These are phyloP conservation scores for Mormyrus lacerda DNA, from an alignment of 2,113 vertebrate species.

Conservation along the genomic window DNA sequence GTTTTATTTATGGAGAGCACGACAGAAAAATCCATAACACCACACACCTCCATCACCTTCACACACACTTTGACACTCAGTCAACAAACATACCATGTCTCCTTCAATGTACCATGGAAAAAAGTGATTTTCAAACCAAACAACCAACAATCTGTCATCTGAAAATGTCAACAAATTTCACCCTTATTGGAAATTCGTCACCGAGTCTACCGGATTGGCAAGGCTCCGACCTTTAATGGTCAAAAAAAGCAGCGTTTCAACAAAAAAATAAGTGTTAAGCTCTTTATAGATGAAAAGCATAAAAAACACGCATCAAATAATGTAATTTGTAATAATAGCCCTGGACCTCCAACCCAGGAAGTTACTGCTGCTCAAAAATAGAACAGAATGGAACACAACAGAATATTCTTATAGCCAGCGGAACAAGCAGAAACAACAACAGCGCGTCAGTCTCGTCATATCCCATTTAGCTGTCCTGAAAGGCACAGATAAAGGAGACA, in stretches of 20 bases:
- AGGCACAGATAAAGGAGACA: background rate
- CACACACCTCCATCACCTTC: background rate
- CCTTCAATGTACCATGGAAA: background rate
- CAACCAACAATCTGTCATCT: slow-evolving; percentile 3
- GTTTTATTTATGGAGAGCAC: background rate
- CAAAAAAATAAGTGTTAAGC: background rate
- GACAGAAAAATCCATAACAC: background rate
- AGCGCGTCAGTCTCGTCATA: background rate
- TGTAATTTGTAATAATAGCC: background rate
- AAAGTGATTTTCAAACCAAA: slow-evolving; percentile 10
- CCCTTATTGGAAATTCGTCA: background rate
- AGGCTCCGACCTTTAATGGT: background rate
- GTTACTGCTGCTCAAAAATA: background rate
- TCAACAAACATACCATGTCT: background rate
- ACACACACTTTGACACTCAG: slow-evolving; percentile 2
- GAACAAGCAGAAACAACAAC: background rate
- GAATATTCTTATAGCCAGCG: background rate
- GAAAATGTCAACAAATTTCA: slow-evolving; percentile 12
- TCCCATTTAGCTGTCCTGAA: background rate
- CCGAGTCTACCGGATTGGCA: background rate
- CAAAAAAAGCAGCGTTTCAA: background rate
- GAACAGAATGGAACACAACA: background rate
- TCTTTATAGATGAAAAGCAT: background rate
- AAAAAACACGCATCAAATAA: background rate
- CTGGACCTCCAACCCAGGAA: background rate